Conservation (phyloP, 2,888 invertebrate species). For the Eubasilissa splendida region DNA sequence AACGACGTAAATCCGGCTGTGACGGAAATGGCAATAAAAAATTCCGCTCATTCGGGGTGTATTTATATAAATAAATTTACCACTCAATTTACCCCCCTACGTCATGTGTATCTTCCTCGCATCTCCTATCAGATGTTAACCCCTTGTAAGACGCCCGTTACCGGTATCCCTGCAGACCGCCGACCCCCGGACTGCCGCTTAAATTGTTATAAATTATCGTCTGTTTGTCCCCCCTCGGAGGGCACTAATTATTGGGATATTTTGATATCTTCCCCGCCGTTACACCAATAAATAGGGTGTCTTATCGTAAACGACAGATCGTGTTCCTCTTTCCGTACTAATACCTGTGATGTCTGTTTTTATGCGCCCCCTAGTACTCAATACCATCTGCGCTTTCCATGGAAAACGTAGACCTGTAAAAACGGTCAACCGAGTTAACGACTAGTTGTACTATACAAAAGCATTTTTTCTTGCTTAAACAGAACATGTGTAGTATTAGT, state of each 20-base stretch:
- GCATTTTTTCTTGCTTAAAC: no score
- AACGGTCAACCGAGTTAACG: slow-evolving; percentile 18
- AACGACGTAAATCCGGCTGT: slow-evolving; percentile 9
- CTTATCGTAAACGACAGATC: slow-evolving; percentile 51
- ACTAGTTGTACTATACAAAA: not conserved
- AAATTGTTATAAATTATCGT: slow-evolving; percentile 50
- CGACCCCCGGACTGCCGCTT: slow-evolving; percentile 20
- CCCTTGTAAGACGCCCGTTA: slow-evolving; percentile 44
- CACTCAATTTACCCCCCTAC: slow-evolving; percentile 54
- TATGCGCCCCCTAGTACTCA: slow-evolving; percentile 23
- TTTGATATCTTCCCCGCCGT: slow-evolving; percentile 23
- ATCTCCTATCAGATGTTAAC: slow-evolving; percentile 43
- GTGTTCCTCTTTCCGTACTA: slow-evolving; percentile 38
- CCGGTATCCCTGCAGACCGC: not conserved
- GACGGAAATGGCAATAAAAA: slow-evolving; percentile 43
- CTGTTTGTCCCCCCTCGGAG: slow-evolving; percentile 19
- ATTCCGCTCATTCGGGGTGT: slow-evolving; percentile 24
- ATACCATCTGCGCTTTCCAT: slow-evolving; percentile 41
- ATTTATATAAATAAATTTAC: slow-evolving; percentile 58
- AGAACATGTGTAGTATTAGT: no score
- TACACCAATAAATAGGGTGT: slow-evolving; percentile 37
- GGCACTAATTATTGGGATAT: slow-evolving; percentile 41
- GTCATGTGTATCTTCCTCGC: slow-evolving; percentile 14
- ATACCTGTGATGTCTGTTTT: slow-evolving; percentile 32
- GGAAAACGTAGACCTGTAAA: slow-evolving; percentile 28